A percentile compares a stretch with the other conserved stretches of the same genome.
Conservation (phyloP, 2,797 vertebrate species). For the Micropoecilia bifurca region DNA sequence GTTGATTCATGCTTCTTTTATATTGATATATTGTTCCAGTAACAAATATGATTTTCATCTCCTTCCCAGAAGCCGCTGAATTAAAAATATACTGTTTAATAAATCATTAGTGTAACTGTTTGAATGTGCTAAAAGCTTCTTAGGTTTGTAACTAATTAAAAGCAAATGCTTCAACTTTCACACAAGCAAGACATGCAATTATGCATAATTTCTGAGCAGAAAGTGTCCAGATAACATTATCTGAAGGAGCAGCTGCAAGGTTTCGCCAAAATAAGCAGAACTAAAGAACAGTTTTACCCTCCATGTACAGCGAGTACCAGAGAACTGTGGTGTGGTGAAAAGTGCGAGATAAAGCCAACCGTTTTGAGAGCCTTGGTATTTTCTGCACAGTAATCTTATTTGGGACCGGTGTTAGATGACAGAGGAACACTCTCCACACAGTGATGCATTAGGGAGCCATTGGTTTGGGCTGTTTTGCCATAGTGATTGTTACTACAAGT, state of each 20-base stretch:
- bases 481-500: not conserved
- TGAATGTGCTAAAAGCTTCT: not conserved
- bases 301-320: conserved; percentile 19
- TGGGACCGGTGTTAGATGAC: conserved; percentile 57
- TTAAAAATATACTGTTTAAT: conserved; percentile 12
- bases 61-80: conserved; percentile 13
- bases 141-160: conserved; percentile 9
- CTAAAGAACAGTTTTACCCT: conserved; percentile 34
- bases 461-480: conserved; percentile 22
- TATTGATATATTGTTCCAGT: conserved; percentile 29
- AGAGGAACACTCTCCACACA: conserved; percentile 22
- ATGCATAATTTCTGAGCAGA: not conserved
- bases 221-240: conserved; percentile 6
- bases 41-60: conserved; percentile 14
- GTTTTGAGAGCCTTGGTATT: conserved; percentile 42
- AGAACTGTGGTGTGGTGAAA: conserved; percentile 15
- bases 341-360: conserved; percentile 33
- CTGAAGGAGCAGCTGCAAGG: conserved; percentile 17
- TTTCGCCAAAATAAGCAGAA: conserved; percentile 20
- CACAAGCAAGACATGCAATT: conserved; percentile 26
- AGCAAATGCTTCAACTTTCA: not conserved
- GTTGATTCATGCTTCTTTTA: conserved; percentile 24
- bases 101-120: not conserved
- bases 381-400: conserved; percentile 69
- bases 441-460: conserved; percentile 30